phyloP scores from a whole-genome alignment of 2,113 vertebrate genomes.

The Caranx melampygus region DNA sequence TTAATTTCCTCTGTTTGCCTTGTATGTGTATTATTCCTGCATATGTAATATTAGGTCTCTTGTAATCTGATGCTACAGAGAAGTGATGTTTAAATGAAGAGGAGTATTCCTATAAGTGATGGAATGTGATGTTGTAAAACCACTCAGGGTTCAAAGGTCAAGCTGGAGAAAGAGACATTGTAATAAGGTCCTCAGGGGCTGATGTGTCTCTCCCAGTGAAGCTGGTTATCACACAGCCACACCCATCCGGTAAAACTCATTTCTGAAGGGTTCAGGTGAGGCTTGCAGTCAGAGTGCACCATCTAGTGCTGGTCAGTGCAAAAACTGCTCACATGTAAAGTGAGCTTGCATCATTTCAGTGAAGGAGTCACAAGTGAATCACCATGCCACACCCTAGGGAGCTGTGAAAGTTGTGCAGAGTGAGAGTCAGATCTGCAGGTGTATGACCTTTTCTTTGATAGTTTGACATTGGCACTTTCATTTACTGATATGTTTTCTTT shows the following conservation, averaged over 20 bases:
- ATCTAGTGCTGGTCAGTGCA: slow-evolving; percentile 59
- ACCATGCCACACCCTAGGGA: slow-evolving; percentile 20
- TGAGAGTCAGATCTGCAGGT: background rate
- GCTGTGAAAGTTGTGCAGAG: background rate
- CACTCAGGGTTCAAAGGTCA: background rate
- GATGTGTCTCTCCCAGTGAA: background rate
- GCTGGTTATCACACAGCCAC: slow-evolving; percentile 37
- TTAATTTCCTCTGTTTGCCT: background rate
- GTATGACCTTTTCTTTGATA: background rate
- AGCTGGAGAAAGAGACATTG: background rate
- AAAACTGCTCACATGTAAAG: background rate
- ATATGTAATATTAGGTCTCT: background rate
- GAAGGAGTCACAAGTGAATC: slow-evolving; percentile 11
- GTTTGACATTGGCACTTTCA: background rate
- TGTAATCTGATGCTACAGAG: background rate
- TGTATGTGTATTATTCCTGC: background rate
- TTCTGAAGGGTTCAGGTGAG: background rate
- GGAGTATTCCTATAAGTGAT: background rate
- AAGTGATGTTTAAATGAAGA: background rate
- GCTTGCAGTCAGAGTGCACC: slow-evolving; percentile 46
- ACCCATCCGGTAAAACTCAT: slow-evolving; percentile 24
- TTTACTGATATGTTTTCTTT: background rate
- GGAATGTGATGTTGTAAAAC: background rate
- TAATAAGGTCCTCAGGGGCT: background rate
- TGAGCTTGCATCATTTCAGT: background rate